phyloP scores from a whole-genome alignment of 2,113 vertebrate species.

The Penelope pileata region DNA sequence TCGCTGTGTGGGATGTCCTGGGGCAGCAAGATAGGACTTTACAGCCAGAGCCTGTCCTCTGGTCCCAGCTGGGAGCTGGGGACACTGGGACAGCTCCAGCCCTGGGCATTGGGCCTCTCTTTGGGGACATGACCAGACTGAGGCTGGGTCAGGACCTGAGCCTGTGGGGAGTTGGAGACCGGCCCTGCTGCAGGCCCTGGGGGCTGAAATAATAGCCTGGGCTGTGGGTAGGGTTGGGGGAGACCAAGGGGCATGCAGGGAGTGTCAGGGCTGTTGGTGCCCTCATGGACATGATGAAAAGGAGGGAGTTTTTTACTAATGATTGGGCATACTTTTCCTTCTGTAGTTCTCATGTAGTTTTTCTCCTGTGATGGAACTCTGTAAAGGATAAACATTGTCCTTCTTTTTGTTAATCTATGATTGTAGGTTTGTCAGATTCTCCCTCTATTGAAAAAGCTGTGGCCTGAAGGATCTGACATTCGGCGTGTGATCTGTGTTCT shows the following conservation, averaged over 20 bases:
- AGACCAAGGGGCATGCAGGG: neutral
- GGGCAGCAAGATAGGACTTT: neutral
- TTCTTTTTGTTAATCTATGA: neutral
- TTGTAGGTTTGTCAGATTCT: constrained; percentile 27
- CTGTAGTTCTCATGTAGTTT: neutral
- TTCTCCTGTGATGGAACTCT: neutral
- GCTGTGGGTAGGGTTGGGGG: neutral
- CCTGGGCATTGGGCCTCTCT: neutral
- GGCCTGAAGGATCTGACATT: constrained; percentile 70
- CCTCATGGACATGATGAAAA: neutral
- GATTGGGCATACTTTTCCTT: neutral
- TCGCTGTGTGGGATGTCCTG: neutral
- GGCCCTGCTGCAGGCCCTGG: too few species aligned
- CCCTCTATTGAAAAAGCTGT: constrained; percentile 42
- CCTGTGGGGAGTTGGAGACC: neutral
- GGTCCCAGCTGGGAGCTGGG: neutral
- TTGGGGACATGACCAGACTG: neutral
- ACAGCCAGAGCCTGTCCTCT: neutral
- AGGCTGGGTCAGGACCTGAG: neutral
- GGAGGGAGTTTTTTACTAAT: neutral
- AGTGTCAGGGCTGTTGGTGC: neutral
- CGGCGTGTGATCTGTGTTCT: constrained; percentile 50
- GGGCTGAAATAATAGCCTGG: neutral
- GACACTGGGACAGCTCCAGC: neutral
- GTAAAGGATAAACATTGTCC: neutral